Percentiles rank a stretch among this genome's conserved stretches.
These are phyloP conservation scores for Tetrao urogallus DNA, from an alignment of 2,113 vertebrate genomes.

Conservation along the genomic window DNA sequence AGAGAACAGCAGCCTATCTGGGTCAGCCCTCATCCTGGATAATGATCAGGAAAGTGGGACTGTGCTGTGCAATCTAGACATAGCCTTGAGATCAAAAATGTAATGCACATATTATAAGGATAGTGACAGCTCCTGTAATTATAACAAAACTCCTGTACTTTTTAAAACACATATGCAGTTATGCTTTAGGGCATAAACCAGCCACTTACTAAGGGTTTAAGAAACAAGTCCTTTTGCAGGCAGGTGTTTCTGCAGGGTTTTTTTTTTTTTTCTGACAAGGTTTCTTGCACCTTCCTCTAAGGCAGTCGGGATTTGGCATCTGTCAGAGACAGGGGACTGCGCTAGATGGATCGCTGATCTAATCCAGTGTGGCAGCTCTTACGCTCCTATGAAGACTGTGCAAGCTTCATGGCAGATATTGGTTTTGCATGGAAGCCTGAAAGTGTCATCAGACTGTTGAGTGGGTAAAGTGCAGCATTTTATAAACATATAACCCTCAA, in stretches of 20 bases:
- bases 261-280: constrained; percentile 23
- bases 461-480: constrained; percentile 70
- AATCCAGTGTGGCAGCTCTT: constrained; percentile 68
- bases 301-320: constrained; percentile 63
- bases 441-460: constrained; percentile 59
- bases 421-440: constrained; percentile 54
- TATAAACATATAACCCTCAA: constrained; percentile 54
- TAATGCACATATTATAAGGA: constrained; percentile 12
- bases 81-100: constrained; percentile 20
- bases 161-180: constrained; percentile 16
- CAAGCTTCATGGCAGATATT: constrained; percentile 34
- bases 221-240: constrained; percentile 17
- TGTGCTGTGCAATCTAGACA: constrained; percentile 4
- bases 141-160: constrained; percentile 7
- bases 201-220: constrained; percentile 12
- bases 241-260: constrained; percentile 38
- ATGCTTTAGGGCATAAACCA: constrained; percentile 54
- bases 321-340: constrained; percentile 53
- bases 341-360: constrained; percentile 65
- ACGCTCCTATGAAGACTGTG: constrained; percentile 12
- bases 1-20: background rate
- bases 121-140: constrained; percentile 43
- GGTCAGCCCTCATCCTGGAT: constrained; percentile 42
- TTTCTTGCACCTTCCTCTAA: constrained; percentile 56
- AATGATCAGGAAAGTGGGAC: constrained; percentile 29